These are phyloP conservation scores for Sepiola atlantica DNA, from an alignment of 2,888 invertebrate species.

Conservation along the genomic window DNA sequence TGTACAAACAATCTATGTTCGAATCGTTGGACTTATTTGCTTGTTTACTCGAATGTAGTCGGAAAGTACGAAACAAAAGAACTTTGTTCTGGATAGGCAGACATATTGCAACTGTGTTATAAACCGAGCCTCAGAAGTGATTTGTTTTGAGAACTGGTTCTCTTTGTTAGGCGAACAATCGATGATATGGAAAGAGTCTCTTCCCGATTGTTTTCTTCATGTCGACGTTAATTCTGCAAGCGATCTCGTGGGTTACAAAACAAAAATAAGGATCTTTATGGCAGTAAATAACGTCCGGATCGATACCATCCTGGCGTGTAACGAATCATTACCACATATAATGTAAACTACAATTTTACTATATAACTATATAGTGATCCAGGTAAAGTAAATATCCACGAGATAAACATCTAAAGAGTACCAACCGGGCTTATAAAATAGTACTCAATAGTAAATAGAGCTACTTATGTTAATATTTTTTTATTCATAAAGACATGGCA, in stretches of 20 bases:
- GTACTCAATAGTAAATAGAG: no score
- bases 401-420: no score
- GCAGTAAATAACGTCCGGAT: no score
- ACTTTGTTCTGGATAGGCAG: not conserved
- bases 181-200: not conserved
- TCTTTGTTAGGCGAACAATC: not conserved
- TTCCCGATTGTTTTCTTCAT: not conserved
- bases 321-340: no score
- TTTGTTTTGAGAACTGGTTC: not conserved
- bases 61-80: not conserved
- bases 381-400: no score
- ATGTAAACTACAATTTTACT: no score
- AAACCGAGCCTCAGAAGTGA: not conserved
- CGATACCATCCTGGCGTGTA: no score
- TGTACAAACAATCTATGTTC: not conserved
- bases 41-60: not conserved
- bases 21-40: not conserved
- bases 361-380: no score
- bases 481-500: no score
- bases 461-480: no score
- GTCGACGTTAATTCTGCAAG: not conserved
- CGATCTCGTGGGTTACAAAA: not conserved
- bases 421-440: no score
- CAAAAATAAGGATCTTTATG: not conserved
- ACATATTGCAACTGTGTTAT: not conserved